Evolutionary conservation across 2,797 vertebrate genomes (phyloP), one percentile per base, ranked within the genome.

Genomic region (Microctenopoma stevenorrisi): DNA sequence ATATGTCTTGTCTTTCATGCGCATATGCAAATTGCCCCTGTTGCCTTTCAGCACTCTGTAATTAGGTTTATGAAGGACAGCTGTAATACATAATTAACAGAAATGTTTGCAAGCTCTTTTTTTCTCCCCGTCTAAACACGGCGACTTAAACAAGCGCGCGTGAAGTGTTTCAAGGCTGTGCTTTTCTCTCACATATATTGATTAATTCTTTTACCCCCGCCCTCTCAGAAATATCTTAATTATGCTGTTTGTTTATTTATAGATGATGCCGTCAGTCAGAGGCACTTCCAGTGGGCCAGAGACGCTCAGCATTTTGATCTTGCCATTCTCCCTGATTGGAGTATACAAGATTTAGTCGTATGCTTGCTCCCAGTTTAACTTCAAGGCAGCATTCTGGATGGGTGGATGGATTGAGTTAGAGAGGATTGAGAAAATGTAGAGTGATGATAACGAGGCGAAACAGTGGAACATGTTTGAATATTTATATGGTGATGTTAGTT

Each of bases 61-160:
- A 97, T 97, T 97, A 97, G 95, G 95, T 97, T 96, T 96, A 96
- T 98, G 96, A 98, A 97, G 96, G 96, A 98, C 96, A 98, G 96
- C 96, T 98, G 96, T 97, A 98, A 97, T 96, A 95, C 96, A 96
- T 97, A 97, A 98, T 97, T 98, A 97, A 96, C 96, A 94, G 94
- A 96, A 96, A 96, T 96, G 96, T 97, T 97, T 96, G 95, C 94
- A 94, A 96, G 94, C 94, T 93, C 92, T 94, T 86, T 85, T 22
- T 85, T 80, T 53, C 79, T 83, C 62, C 69, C 38, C 65, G 68
- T 89, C 84, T 88, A 82, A 91, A 92, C 93, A 94, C 88, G 86
- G 83, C 76, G 93, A 95, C 94, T 95, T 95, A 92, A 93, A 95
- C 92, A 88, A 92, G 90, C 93, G 86, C 71, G 87, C 82, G 86